Conservation (phyloP, 2,113 vertebrate genomes). For the Todiramphus saurophagus region DNA sequence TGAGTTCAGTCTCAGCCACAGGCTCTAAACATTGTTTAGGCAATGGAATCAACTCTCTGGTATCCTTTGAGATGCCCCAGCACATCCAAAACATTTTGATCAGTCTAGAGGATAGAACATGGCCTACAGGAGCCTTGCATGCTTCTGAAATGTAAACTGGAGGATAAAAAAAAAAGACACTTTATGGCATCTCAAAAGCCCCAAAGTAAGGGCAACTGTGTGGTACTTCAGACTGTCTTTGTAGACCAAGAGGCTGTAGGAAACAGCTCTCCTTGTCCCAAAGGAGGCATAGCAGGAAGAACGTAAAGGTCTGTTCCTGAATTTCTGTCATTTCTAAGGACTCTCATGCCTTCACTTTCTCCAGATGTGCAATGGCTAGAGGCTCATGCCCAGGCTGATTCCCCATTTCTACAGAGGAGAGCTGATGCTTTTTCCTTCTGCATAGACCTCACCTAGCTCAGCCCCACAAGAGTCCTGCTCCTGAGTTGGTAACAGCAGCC, state of each 20-base stretch:
- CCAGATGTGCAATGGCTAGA: background rate
- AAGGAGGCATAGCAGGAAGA: background rate
- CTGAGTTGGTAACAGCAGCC: background rate
- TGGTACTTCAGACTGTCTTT: background rate
- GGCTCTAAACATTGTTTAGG: background rate
- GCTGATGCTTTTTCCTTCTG: background rate
- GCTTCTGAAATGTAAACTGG: background rate
- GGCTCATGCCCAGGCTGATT: background rate
- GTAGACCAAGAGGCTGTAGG: background rate
- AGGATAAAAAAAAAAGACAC: background rate
- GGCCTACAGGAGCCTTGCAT: background rate
- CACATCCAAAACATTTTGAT: background rate
- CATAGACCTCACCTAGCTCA: background rate
- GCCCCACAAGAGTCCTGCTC: background rate
- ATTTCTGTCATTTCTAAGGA: background rate
- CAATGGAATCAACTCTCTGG: background rate
- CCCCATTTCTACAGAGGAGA: background rate
- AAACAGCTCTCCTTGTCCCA: background rate
- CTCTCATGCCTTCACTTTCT: fast-evolving
- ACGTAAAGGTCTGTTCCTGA: background rate
- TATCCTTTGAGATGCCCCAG: background rate
- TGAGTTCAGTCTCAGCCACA: background rate
- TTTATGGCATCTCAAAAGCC: background rate
- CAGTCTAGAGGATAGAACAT: background rate
- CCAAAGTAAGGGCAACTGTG: background rate